These are phyloP conservation scores for Campoletis sonorensis DNA, from an alignment of 1,140 invertebrate species.

Conservation along the genomic window DNA sequence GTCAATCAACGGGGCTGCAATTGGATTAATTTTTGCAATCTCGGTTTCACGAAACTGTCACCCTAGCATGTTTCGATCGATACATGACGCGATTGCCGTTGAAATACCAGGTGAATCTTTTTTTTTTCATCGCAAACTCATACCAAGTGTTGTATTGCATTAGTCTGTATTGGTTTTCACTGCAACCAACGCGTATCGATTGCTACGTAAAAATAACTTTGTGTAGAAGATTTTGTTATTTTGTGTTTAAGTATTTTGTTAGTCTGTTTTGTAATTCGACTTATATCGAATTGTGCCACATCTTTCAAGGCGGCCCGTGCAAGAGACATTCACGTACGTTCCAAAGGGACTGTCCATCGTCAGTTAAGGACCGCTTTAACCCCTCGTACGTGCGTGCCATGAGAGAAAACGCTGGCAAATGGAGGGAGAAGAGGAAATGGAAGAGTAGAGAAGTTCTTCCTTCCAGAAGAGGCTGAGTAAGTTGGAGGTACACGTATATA, in stretches of 20 bases:
- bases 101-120: not conserved
- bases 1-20: constrained; percentile 55
- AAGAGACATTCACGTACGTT: constrained; percentile 5
- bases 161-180: not conserved
- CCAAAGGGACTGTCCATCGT: constrained; percentile 44
- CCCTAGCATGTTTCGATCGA: constrained; percentile 14
- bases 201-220: not conserved
- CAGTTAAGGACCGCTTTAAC: constrained; percentile 53
- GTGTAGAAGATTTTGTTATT: not conserved
- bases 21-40: constrained; percentile 56
- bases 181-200: not conserved
- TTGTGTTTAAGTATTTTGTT: not conserved
- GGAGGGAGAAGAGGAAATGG: constrained; percentile 20
- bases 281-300: no score
- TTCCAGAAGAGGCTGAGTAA: not conserved
- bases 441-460: constrained; percentile 13
- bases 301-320: not conserved
- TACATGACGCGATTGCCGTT: not conserved
- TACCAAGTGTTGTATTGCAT: not conserved
- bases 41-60: constrained; percentile 9
- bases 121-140: constrained; percentile 5
- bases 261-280: not conserved
- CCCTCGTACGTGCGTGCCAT: constrained; percentile 41
- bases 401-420: not conserved
- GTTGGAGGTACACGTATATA: constrained; percentile 14